Evolutionary conservation across 1,140 invertebrate genomes (phyloP), one percentile per base, ranked within the genome.

Genomic region (Lasioglossum albipes): DNA sequence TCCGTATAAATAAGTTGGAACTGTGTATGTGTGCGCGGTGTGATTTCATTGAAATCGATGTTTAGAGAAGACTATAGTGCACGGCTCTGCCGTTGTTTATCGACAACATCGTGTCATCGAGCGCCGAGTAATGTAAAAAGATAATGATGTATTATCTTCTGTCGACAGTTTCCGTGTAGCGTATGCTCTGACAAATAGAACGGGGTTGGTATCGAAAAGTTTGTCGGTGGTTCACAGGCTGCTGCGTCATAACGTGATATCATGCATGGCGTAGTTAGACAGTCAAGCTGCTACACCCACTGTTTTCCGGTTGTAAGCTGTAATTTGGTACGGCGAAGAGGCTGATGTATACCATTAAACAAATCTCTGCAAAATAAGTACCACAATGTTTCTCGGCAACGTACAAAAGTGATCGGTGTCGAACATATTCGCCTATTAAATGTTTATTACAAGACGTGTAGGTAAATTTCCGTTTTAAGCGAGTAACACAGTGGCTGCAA

Each of bases 171-270:
- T 71, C 45, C 67, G 54, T 31, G 10, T 41, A 62, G 61, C 67
- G 45, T 4, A 41, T 2, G 54, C 68, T 16, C 45, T n/a, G 75
- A 77, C 70, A 70, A 77, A 77, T 77, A 62, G 65, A 71, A 45
- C 27, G 71, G 71, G 62, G 67, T 77, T 77, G 70, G 70, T 67
- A 77, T 42, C 42, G 42, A 27, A 49, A 62, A 77, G 64, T 77
- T 77, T 71, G 67, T 7, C 22, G 42, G 67, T 49, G 75, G 70
- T 77, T 77, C 70, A 71, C 57, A 45, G 59, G 54, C 42, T 70
- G 41, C 27, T 62, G 42, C 42, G 67, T 71, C 71, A 71, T 41
- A 77, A 77, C 45, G 41, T 7, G 42, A 71, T 77, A 71, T 45
- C 68, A 52, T 57, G 45, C 75, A 49, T 22, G n/a, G 45, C 45